Evolutionary conservation across 1,140 invertebrate species (phyloP).

Genomic region (Amphibalanus amphitrite): DNA sequence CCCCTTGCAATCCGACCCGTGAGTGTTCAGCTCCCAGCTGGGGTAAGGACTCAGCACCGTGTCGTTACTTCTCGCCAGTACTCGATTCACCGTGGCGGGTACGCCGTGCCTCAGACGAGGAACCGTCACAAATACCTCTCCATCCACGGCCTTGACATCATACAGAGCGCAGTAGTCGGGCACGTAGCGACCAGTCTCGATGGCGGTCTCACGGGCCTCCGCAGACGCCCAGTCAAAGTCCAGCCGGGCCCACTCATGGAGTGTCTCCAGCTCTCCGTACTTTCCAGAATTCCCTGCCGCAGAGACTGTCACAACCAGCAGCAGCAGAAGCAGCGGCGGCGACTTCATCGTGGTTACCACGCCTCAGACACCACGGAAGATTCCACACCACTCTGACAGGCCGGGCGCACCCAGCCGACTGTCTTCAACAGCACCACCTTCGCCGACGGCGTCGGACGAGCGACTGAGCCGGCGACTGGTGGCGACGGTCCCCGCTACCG

Average conservation of each 20-base stretch:
- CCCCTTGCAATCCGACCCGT: background rate
- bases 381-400: too few species aligned
- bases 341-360: background rate
- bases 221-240: background rate
- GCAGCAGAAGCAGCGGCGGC: background rate
- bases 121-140: background rate
- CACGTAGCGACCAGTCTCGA: background rate
- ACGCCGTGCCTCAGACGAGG: background rate
- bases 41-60: background rate
- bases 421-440: too few species aligned
- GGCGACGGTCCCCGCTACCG: too few species aligned
- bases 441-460: too few species aligned
- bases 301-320: background rate
- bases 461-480: too few species aligned
- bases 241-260: background rate
- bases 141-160: background rate
- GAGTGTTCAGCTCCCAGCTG: background rate
- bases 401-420: too few species aligned
- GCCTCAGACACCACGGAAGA: too few species aligned
- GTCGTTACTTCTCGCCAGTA: background rate
- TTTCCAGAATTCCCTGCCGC: background rate
- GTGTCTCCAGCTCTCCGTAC: background rate
- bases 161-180: background rate
- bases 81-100: background rate
- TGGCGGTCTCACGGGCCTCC: background rate